Evolutionary conservation across 1,140 invertebrate genomes (phyloP).

Genomic region (Tribolium madens): DNA sequence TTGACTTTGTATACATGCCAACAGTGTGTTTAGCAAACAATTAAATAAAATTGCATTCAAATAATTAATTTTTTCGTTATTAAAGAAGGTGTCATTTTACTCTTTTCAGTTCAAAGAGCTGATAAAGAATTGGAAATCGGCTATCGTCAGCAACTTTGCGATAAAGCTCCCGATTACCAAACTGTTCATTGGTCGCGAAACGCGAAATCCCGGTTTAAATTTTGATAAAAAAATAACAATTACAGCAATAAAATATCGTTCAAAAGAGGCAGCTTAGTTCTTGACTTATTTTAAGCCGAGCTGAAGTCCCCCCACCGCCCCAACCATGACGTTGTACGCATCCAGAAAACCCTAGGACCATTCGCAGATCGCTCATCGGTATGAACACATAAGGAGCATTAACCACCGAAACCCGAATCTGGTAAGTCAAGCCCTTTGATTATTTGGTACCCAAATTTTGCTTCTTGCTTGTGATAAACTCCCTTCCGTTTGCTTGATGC

Average conservation of each 20-base stretch:
- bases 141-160: no score
- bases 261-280: conserved; percentile 47
- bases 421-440: neutral
- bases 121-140: no score
- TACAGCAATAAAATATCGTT: conserved; percentile 33
- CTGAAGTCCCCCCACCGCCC: conserved; percentile 53
- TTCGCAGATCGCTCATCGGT: conserved; percentile 8
- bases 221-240: neutral
- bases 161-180: neutral
- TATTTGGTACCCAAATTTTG: neutral
- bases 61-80: no score
- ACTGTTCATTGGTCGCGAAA: neutral
- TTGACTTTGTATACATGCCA: neutral
- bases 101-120: no score
- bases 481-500: neutral
- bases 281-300: conserved; percentile 60
- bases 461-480: neutral
- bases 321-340: conserved; percentile 54
- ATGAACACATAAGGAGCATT: neutral
- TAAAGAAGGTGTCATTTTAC: no score
- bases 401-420: neutral
- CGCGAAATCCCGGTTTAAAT: neutral
- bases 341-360: conserved; percentile 53
- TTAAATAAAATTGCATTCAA: no score
- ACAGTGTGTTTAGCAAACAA: no score